Base-by-base conservation (phyloP, 2,888 invertebrate genomes). In the Ormyrus labotus region DNA sequence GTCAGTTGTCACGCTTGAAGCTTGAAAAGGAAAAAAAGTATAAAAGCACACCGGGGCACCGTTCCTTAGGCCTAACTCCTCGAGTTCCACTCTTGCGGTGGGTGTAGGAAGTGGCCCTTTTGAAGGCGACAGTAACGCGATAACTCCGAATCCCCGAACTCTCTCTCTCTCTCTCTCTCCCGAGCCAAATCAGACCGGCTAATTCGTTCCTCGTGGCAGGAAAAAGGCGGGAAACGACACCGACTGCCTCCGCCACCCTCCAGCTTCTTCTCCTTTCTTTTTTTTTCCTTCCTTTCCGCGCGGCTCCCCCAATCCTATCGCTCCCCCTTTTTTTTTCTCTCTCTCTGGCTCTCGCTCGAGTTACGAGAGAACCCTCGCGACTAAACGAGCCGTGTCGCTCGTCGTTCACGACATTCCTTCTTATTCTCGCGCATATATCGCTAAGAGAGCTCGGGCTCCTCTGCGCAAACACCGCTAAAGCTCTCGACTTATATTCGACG, bases 301-400 rank as follows among this genome's bases (percentile, higher is more conserved):
- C n/a, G 34, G 68, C 67, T 50, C 63, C 53, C 69, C 47, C 13
- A 34, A 34, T 34, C 34, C 34, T 34, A 34, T 34, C 34, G 34
- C 50, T 77, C 55, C 57, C 45, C 61, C 51, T 71, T 74, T 80
- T 78, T 83, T 76, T 53, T 70, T 55, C 70, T 45, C 50, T n/a
- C 50, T 67, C 61, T 34, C 34, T 34, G 34, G 34, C 83, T 78
- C 81, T 81, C 57, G 83, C 84, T 86, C 86, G 85, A 87, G 87
- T 88, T 88, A 87, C 86, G 34, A 34, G 34, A 34, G 34, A 84
- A 55, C 45, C 67, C 65, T 45, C 82, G 81, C 73, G 81, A 84
- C 85, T 80, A 80, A 89, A 89, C 87, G 88, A 89, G 87, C 87
- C 87, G 85, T 83, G 84, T 82, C 81, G 81, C 81, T 83, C 83